phyloP scores from a whole-genome alignment of 35 echinoderm and acorn worm genomes.

The Acanthaster planci region DNA sequence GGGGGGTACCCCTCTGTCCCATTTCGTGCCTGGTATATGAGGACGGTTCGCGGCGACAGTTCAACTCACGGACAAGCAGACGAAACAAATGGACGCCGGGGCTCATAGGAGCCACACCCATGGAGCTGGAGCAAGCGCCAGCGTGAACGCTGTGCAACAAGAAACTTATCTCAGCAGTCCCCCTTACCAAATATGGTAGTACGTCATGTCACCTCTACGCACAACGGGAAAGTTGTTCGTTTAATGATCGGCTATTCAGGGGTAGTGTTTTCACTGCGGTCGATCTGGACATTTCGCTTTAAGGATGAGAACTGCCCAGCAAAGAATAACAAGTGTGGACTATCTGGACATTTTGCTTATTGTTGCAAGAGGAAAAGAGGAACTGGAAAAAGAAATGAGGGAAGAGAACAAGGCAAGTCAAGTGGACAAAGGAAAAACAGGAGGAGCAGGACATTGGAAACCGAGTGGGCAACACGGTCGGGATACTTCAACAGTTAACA shows the following conservation, averaged over 20 bases:
- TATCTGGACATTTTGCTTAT: constrained; percentile 44
- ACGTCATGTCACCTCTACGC: too few relatives aligned
- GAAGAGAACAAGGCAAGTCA: not conserved
- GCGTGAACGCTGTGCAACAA: constrained; percentile 9
- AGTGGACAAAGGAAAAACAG: not conserved
- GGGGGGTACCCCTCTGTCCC: too few relatives aligned
- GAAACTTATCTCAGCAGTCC: too few relatives aligned
- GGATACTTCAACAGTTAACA: not conserved
- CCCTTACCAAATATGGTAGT: too few relatives aligned
- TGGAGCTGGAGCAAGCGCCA: not conserved
- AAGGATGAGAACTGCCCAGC: constrained; percentile 65
- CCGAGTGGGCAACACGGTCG: not conserved
- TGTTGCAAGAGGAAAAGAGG: constrained; percentile 61
- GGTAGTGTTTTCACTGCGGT: constrained; percentile 54
- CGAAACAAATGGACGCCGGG: constrained; percentile 34
- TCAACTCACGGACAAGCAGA: constrained; percentile 44
- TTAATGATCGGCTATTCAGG: not conserved
- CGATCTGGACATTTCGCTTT: constrained; percentile 60
- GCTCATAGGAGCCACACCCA: not conserved
- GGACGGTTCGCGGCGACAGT: constrained; percentile 45
- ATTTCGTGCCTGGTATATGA: too few relatives aligned
- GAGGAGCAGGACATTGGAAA: not conserved
- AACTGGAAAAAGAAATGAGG: not conserved
- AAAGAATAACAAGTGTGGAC: constrained; percentile 46
- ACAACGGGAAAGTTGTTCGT: too few relatives aligned